Percentiles rank a stretch among this genome's conserved stretches.
Evolutionary conservation across 2,797 vertebrate species (phyloP).

Genomic region (Falco cherrug): DNA sequence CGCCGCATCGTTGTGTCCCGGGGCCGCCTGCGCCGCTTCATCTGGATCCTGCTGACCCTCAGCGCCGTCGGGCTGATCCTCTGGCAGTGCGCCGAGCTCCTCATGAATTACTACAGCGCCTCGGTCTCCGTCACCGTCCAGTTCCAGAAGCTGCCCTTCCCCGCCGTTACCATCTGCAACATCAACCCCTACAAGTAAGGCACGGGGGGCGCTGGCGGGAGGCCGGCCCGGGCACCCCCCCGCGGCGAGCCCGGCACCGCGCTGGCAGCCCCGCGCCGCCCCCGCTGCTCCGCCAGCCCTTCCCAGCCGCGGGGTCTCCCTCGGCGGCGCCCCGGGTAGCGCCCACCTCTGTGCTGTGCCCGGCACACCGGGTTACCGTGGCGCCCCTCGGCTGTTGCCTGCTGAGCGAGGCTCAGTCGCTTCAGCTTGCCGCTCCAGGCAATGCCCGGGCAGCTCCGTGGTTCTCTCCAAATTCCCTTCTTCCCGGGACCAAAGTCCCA

Average conservation of each 20-base stretch:
- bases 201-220: rapidly evolving
- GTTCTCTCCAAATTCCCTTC: not conserved
- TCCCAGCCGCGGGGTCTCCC: not conserved
- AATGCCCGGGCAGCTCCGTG: not conserved
- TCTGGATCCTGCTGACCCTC: constrained; percentile 80
- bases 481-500: not conserved
- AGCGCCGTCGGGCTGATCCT: constrained; percentile 78
- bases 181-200: constrained; percentile 85
- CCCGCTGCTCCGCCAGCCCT: not conserved
- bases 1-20: constrained; percentile 83
- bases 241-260: not conserved
- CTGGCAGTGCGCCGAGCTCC: constrained; percentile 80
- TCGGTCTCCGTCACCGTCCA: constrained; percentile 81
- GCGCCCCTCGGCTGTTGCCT: not conserved
- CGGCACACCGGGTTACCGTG: not conserved
- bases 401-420: rapidly evolving
- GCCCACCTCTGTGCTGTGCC: no score
- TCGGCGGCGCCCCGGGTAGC: rapidly evolving
- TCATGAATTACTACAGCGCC: constrained; percentile 78
- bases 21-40: constrained; percentile 76
- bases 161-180: constrained; percentile 84
- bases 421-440: not conserved
- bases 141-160: constrained; percentile 81
- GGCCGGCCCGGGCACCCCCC: no score
- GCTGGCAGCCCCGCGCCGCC: not conserved